Evolutionary conservation across 2,797 vertebrate genomes (phyloP), one percentile per base, ranked within the genome.

Genomic region (Octomys mimax): DNA sequence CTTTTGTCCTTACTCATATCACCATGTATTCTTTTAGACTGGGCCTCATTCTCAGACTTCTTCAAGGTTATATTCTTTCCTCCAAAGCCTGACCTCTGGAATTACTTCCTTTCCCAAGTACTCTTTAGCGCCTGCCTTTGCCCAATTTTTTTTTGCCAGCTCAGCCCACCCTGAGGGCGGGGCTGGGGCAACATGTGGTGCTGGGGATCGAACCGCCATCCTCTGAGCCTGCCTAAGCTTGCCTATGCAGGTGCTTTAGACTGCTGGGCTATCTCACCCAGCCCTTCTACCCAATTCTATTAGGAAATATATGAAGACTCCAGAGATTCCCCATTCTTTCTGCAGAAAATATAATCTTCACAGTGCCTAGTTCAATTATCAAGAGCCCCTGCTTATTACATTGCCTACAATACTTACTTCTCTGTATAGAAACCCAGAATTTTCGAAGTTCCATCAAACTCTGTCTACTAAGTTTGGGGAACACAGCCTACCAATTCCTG

Each of bases 391-490:
- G 22, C 39, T 82, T 86, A 73, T 75, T 57, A 19, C n/a, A 52
- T 59, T 62, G 19, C 8, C 79, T 83, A 28, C n/a, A 42, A 14
- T 7, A 33, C 49, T 52, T 83, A 49, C 42, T 77, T 77, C 42
- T 86, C 73, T 68, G 11, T 14, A 7, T 54, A 16, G 33, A 52
- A 83, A 87, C n/a, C 22, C 57, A 42, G 22, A 49, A 68, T 68
- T 93, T 64, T 61, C 49, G 52, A 54, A 89, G 12, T 77, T 70
- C 52, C 73, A 85, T 22, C 0, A 46, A 91, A 86, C 9, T 46
- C 61, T 91, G 73, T 84, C 87, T 52, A 22, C 24, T 81, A 78
- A 36, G 42, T 84, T 94, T 62, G 42, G 83, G 78, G 54, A 93
- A 66, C 6, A 6, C 4, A n/a, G 54, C 46, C 36, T 24, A 33